These are phyloP conservation scores for Tychaedon coryphoeus DNA, from an alignment of 2,113 vertebrate genomes.

Conservation along the genomic window DNA sequence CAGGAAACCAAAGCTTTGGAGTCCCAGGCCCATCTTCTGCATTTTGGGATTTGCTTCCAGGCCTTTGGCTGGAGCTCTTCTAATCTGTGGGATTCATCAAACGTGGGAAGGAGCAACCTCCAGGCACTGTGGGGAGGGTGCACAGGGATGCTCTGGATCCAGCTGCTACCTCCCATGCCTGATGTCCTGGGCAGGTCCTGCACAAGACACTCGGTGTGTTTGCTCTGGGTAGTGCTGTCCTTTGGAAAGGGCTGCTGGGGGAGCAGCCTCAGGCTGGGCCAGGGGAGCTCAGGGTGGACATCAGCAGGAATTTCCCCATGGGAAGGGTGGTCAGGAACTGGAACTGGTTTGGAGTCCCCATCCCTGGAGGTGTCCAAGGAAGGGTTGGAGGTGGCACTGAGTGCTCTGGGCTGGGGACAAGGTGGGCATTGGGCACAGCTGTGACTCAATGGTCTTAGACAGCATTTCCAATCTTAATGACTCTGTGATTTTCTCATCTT, in stretches of 20 bases:
- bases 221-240: not conserved
- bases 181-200: not conserved
- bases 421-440: fast-evolving
- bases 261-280: not conserved
- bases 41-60: not conserved
- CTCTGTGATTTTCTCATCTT: not conserved
- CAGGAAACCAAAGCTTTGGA: not conserved
- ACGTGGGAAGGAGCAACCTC: not conserved
- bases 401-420: not conserved
- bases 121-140: not conserved
- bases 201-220: fast-evolving
- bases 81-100: not conserved
- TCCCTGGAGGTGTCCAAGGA: not conserved
- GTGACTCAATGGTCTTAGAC: fast-evolving
- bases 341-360: not conserved
- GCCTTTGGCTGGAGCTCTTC: not conserved
- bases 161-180: not conserved
- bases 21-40: not conserved
- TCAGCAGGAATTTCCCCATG: not conserved
- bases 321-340: fast-evolving
- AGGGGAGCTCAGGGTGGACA: fast-evolving
- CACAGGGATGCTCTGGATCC: not conserved
- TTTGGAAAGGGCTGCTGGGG: not conserved
- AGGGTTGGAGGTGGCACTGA: not conserved
- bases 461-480: not conserved